Evolutionary conservation across 1,140 invertebrate species (phyloP).

Genomic region (Apis florea): DNA sequence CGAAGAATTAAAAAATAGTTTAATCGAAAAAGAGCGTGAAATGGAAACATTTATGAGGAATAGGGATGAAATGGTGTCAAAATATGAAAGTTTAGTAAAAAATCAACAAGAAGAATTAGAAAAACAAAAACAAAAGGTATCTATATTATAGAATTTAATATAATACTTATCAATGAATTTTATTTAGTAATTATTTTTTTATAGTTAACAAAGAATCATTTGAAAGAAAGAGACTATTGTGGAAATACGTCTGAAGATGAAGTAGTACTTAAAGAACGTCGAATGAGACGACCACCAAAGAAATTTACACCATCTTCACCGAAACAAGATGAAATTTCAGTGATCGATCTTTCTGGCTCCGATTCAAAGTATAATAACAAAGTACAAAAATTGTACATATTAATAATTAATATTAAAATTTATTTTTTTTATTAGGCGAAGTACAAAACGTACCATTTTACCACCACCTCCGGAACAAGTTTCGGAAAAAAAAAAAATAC

Average conservation of each 20-base stretch:
- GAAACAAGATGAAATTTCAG: conserved; percentile 51
- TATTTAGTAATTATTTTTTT: conserved; percentile 34
- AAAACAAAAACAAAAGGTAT: conserved; percentile 62
- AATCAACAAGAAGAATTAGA: conserved; percentile 64
- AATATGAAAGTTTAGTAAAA: conserved; percentile 71
- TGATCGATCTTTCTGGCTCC: conserved; percentile 66
- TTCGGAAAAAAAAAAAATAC: conserved; percentile 46
- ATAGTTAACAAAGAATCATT: conserved; percentile 15
- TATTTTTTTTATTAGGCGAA: conserved; percentile 23
- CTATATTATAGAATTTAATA: conserved; percentile 2
- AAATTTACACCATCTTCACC: conserved; percentile 21
- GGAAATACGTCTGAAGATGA: conserved; percentile 66
- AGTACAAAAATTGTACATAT: neutral
- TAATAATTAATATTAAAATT: neutral
- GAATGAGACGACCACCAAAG: conserved; percentile 33
- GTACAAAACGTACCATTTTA: conserved; percentile 37
- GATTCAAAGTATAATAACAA: conserved; percentile 58
- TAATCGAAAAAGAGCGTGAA: conserved; percentile 65
- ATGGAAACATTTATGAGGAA: conserved; percentile 71
- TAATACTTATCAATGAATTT: neutral
- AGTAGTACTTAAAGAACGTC: conserved; percentile 15
- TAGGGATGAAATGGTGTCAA: conserved; percentile 64
- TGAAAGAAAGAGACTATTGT: conserved; percentile 35
- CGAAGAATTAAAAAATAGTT: conserved; percentile 58
- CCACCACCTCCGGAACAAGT: conserved; percentile 23